These are phyloP conservation scores for Setophaga petechia DNA, from an alignment of 2,113 vertebrate genomes.

Conservation along the genomic window DNA sequence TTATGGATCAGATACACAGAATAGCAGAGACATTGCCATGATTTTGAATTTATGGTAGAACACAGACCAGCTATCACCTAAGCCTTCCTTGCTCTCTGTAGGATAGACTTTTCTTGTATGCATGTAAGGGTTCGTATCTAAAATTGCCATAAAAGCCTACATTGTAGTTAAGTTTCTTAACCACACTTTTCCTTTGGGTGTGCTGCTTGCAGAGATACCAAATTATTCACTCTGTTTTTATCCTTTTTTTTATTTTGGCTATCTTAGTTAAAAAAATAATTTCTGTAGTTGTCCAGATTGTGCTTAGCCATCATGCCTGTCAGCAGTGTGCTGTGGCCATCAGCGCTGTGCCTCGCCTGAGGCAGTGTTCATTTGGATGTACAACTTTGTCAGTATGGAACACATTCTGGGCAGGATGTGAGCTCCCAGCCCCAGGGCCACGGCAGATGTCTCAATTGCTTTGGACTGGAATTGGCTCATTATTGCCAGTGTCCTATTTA, in stretches of 20 bases:
- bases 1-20: not conserved
- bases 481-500: constrained; percentile 35
- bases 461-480: not conserved
- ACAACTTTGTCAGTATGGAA: not conserved
- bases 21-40: not conserved
- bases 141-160: not conserved
- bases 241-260: not conserved
- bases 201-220: not conserved
- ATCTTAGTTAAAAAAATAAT: not conserved
- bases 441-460: constrained; percentile 32
- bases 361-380: not conserved
- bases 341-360: not conserved
- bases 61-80: not conserved
- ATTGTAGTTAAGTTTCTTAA: not conserved
- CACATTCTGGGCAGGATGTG: not conserved
- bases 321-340: not conserved
- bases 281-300: not conserved
- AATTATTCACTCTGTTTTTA: not conserved
- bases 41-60: not conserved
- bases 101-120: not conserved
- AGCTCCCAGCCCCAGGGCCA: not conserved
- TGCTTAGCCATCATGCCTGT: not conserved
- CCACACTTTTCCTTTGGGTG: not conserved
- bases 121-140: not conserved
- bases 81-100: not conserved